Base-by-base conservation (phyloP, 2,797 vertebrate genomes). In the Oreochromis mossambicus region DNA sequence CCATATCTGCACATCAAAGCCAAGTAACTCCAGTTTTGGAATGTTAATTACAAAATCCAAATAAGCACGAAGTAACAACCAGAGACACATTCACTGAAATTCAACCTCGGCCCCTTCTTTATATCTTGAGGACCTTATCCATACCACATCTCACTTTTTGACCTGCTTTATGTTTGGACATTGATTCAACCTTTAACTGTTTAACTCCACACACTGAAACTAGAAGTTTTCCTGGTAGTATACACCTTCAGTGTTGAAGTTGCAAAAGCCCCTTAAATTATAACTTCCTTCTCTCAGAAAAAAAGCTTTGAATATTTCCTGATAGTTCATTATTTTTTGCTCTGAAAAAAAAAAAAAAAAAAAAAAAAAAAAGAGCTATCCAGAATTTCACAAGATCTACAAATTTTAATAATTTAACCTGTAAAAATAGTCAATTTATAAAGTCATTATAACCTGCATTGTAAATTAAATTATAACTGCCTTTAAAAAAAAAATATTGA, bases 311-410 rank as follows among this genome's bases (percentile, higher is more conserved):
- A 63, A 63, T 7, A 63, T 63, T 63, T n/a, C 32, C 58, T 36
- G 2, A 17, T 36, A 63, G 32, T 34, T 8, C 1, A 36, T 63
- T 63, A 41, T 41, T 41, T 41, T 38, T 41, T 41, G 10, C 38
- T 41, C 2, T 12, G 4, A 3, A 46, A 7, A 2, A 15, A 13
- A 7, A 3, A 43, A 2, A 8, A 12, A 14, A 13, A 1, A 7
- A 11, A 11, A 10, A 38, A 10, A 41, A 41, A 32, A 19, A n/a
- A 36, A 34, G 58, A n/a, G 10, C 17, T 13, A 6, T 36, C 58
- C 32, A 63, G 32, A 36, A 12, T 63, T 63, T 36, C 17, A n/a
- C 19, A 12, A 36, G 58, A n/a, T 12, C 10, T 36, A 63, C 17
- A 36, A 63, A 36, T 63, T 36, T 36, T 36, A n/a, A 63, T n/a